phyloP scores from a whole-genome alignment of 2,113 vertebrate genomes.

The Perccottus glenii region DNA sequence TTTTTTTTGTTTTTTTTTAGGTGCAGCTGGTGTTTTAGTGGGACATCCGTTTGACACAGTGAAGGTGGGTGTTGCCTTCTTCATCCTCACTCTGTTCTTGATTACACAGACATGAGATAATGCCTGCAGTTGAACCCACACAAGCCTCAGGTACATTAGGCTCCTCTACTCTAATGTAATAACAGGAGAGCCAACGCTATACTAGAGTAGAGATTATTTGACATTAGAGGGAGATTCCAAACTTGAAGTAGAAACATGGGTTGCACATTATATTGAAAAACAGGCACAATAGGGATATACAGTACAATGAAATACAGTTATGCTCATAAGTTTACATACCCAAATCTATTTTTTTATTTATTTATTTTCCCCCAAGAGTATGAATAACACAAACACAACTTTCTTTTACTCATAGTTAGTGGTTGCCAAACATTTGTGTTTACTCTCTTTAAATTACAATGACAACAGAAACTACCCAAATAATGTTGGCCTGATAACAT shows the following conservation, averaged over 20 bases:
- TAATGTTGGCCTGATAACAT: too few relatives aligned
- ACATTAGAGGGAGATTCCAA: background rate
- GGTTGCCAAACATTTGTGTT: too few relatives aligned
- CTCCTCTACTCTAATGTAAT: background rate
- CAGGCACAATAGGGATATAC: too few relatives aligned
- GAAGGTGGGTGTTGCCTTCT: constrained; percentile 72
- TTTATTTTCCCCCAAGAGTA: too few relatives aligned
- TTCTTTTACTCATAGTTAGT: too few relatives aligned
- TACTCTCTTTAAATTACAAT: too few relatives aligned
- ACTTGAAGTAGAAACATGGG: background rate
- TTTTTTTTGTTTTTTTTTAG: constrained; percentile 64
- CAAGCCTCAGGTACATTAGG: background rate
- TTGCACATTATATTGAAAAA: too few relatives aligned
- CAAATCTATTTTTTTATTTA: too few relatives aligned
- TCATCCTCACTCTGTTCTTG: constrained; percentile 17
- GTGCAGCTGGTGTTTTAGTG: constrained; percentile 94
- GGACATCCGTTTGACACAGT: constrained; percentile 98
- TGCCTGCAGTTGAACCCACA: background rate
- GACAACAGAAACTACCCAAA: too few relatives aligned
- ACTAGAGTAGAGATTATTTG: background rate
- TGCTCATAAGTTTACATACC: too few relatives aligned
- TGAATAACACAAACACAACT: too few relatives aligned
- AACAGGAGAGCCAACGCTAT: background rate
- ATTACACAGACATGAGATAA: constrained; percentile 6
- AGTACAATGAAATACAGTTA: too few relatives aligned